These are phyloP conservation scores for Drosophila recens DNA, from an alignment of 2,888 invertebrate genomes.

Conservation along the genomic window DNA sequence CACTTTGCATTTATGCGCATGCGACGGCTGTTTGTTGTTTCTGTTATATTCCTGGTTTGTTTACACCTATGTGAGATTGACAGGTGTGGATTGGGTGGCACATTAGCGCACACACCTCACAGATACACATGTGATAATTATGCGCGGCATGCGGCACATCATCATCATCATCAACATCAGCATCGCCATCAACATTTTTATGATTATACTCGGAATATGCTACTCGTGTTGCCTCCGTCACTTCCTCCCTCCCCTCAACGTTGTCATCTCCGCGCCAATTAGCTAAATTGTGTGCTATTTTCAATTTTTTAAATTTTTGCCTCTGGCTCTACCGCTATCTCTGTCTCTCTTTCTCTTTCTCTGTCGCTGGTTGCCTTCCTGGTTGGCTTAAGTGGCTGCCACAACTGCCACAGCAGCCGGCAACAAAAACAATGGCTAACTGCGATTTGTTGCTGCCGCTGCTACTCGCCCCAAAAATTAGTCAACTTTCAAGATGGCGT, in stretches of 20 bases:
- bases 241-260: neutral
- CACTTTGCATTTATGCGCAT: slow-evolving; percentile 56
- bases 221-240: slow-evolving; percentile 41
- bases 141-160: slow-evolving; percentile 59
- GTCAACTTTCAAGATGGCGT: slow-evolving; percentile 75
- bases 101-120: slow-evolving; percentile 51
- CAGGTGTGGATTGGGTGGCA: slow-evolving; percentile 61
- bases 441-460: slow-evolving; percentile 60
- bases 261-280: slow-evolving; percentile 78
- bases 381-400: slow-evolving; percentile 68
- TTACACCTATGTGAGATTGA: slow-evolving; percentile 70
- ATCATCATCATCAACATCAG: slow-evolving; percentile 35
- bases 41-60: slow-evolving; percentile 28
- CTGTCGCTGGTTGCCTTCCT: slow-evolving; percentile 36
- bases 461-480: slow-evolving; percentile 62
- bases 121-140: slow-evolving; percentile 60
- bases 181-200: slow-evolving; percentile 67
- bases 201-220: slow-evolving; percentile 65
- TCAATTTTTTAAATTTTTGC: slow-evolving; percentile 78
- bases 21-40: slow-evolving; percentile 60
- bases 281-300: slow-evolving; percentile 85
- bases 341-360: slow-evolving; percentile 7
- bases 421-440: slow-evolving; percentile 56
- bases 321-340: slow-evolving; percentile 34
- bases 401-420: slow-evolving; percentile 34